Percentiles rank a stretch among this genome's conserved stretches.
phyloP scores from a whole-genome alignment of 1,140 invertebrate genomes.

The Palaemon carinicauda region DNA sequence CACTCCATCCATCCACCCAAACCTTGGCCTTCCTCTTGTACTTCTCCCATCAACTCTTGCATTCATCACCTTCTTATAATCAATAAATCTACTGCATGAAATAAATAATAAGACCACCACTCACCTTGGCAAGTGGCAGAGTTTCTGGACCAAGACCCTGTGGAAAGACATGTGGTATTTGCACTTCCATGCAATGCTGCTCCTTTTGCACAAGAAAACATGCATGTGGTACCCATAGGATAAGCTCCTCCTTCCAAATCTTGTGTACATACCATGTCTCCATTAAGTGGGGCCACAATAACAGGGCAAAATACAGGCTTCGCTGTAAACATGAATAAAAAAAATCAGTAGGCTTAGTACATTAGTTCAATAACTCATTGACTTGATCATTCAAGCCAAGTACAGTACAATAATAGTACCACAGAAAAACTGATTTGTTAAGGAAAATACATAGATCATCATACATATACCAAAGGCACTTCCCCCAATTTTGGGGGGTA shows the following conservation, averaged over 20 bases:
- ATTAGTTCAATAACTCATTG: too few relatives aligned
- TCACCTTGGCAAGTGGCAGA: conserved; percentile 49
- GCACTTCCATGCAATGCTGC: conserved; percentile 29
- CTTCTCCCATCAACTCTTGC: too few relatives aligned
- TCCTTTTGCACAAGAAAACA: conserved; percentile 62
- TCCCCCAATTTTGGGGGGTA: too few relatives aligned
- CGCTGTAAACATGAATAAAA: background rate
- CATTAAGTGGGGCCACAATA: conserved; percentile 64
- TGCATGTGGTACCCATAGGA: conserved; percentile 68
- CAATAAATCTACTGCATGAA: background rate
- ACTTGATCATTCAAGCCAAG: too few relatives aligned
- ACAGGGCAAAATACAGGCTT: conserved; percentile 61
- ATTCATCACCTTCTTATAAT: too few relatives aligned
- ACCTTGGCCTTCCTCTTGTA: too few relatives aligned
- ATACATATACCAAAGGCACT: too few relatives aligned
- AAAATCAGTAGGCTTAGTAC: background rate
- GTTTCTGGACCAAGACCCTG: conserved; percentile 42
- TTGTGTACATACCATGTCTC: conserved; percentile 64
- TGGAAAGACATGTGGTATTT: conserved; percentile 38
- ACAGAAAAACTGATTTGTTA: too few relatives aligned
- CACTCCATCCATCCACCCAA: too few relatives aligned
- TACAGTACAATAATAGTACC: too few relatives aligned
- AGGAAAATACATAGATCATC: too few relatives aligned
- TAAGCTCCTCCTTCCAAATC: conserved; percentile 61
- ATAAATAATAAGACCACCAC: background rate